These are phyloP conservation scores for Mactromeris polynyma DNA, from an alignment of 2,888 invertebrate genomes.

Conservation along the genomic window DNA sequence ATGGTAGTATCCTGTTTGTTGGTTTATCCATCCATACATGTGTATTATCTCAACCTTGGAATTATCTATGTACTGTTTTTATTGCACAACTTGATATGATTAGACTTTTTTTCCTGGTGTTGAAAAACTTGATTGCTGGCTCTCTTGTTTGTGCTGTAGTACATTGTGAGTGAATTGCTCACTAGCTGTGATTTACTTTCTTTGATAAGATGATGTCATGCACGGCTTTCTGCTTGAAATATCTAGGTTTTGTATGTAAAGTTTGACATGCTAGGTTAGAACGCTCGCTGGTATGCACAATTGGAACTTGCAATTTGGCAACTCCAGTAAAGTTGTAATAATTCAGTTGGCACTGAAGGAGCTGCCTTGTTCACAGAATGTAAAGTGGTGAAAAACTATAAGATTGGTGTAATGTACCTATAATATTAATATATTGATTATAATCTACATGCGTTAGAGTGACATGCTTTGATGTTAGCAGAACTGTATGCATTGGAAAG, in stretches of 20 bases:
- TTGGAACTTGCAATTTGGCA: conserved; percentile 41
- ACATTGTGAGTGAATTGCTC: background rate
- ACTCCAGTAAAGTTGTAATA: conserved; percentile 40
- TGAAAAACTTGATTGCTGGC: background rate
- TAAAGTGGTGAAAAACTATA: background rate
- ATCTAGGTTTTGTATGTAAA: conserved; percentile 1
- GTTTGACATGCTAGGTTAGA: conserved; percentile 26
- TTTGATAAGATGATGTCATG: background rate
- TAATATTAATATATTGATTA: no score
- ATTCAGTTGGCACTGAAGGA: conserved; percentile 51
- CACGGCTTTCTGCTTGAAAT: conserved; percentile 15
- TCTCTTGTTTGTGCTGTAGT: no score
- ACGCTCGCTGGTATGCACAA: conserved; percentile 17
- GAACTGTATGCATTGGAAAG: no score
- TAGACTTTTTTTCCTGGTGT: background rate
- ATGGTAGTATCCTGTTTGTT: no score
- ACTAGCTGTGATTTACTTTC: background rate
- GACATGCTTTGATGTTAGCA: no score
- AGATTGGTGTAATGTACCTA: background rate
- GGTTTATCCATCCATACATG: no score
- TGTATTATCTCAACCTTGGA: background rate
- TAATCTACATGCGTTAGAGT: no score
- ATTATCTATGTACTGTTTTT: background rate
- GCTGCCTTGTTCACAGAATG: background rate
- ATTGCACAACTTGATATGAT: background rate